Conservation (phyloP, 1,140 invertebrate genomes). For the Drosophila arizonae region DNA sequence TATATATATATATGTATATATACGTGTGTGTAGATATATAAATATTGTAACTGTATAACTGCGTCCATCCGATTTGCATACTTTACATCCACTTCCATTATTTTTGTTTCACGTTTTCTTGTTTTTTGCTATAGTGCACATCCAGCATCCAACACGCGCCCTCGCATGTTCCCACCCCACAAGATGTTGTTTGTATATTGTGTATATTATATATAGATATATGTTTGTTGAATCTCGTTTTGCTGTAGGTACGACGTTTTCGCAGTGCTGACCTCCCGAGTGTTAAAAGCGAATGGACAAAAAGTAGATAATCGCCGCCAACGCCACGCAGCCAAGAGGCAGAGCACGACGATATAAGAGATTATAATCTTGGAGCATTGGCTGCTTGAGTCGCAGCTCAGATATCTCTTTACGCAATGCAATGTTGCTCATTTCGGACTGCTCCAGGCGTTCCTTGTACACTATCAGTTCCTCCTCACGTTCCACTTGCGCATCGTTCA, state of each 20-base stretch:
- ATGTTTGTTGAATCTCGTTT: constrained; percentile 47
- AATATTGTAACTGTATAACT: constrained; percentile 56
- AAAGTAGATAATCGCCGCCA: constrained; percentile 72
- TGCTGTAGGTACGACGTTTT: constrained; percentile 45
- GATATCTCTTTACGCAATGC: constrained; percentile 67
- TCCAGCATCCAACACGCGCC: constrained; percentile 15
- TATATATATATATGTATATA: constrained; percentile 27
- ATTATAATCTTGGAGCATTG: constrained; percentile 12
- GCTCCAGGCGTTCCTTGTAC: constrained; percentile 76
- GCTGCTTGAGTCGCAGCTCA: constrained; percentile 50
- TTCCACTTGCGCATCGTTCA: constrained; percentile 58
- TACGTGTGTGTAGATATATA: constrained; percentile 15
- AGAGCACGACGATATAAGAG: constrained; percentile 39
- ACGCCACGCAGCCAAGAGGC: constrained; percentile 55
- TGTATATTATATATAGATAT: constrained; percentile 7
- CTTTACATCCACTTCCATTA: constrained; percentile 18
- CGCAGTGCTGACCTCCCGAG: constrained; percentile 4
- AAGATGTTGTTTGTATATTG: constrained; percentile 13
- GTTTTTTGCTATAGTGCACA: not conserved
- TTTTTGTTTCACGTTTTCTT: too few species aligned
- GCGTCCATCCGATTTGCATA: constrained; percentile 25
- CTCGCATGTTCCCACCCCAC: constrained; percentile 17
- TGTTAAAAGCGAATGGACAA: constrained; percentile 55
- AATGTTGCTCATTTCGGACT: constrained; percentile 65
- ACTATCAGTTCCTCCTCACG: constrained; percentile 77